Evolutionary conservation across 2,888 invertebrate genomes (phyloP).

Genomic region (Argyresthia albistria): DNA sequence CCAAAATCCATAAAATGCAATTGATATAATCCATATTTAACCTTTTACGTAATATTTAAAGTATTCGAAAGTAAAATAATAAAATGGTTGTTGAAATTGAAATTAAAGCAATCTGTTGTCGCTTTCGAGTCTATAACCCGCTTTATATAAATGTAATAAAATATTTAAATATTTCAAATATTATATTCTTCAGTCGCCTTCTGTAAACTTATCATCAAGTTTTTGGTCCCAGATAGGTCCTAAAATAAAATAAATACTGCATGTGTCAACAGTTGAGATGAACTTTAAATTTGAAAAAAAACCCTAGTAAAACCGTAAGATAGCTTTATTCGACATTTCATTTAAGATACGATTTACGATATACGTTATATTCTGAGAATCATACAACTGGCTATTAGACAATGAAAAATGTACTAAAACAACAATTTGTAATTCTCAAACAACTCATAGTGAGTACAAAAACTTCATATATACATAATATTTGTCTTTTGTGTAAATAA

Average conservation of each 20-base stretch:
- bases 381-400: too few relatives aligned
- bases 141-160: constrained; percentile 53
- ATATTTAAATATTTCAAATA: constrained; percentile 15
- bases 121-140: constrained; percentile 52
- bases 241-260: background rate
- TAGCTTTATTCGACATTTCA: too few relatives aligned
- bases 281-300: too few relatives aligned
- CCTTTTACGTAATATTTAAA: background rate
- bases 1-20: background rate
- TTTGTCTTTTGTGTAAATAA: too few relatives aligned
- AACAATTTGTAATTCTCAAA: too few relatives aligned
- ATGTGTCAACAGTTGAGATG: constrained; percentile 32
- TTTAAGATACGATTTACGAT: too few relatives aligned
- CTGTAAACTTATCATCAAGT: constrained; percentile 7
- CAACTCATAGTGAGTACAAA: too few relatives aligned
- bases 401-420: too few relatives aligned
- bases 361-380: too few relatives aligned
- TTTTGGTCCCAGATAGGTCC: constrained; percentile 4
- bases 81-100: constrained; percentile 39
- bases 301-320: too few relatives aligned
- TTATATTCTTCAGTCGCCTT: too few relatives aligned
- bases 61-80: constrained; percentile 16
- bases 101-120: constrained; percentile 48
- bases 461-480: too few relatives aligned
- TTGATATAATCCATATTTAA: constrained; percentile 2